Conservation (phyloP, 2,888 invertebrate species). For the Eilema griseolum region DNA sequence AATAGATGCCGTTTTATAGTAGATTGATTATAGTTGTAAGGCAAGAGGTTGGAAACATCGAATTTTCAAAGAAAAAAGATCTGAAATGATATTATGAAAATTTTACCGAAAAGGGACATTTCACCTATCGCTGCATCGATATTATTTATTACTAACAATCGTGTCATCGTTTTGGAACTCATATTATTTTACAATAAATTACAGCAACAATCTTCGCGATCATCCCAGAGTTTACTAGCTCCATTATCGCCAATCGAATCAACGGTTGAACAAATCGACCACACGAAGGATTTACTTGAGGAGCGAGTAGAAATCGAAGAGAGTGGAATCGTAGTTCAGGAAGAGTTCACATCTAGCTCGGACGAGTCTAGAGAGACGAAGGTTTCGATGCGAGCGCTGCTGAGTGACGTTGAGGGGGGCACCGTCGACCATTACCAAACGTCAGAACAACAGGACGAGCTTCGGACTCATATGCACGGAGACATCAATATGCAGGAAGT, state of each 20-base stretch:
- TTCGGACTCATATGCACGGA: conserved; percentile 17
- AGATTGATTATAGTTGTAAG: too few species aligned
- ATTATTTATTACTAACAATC: neutral
- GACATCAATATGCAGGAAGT: conserved; percentile 39
- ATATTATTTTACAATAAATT: neutral
- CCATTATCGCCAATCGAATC: conserved; percentile 58
- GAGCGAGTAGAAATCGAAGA: conserved; percentile 16
- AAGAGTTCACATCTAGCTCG: conserved; percentile 2
- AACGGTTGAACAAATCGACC: conserved; percentile 10
- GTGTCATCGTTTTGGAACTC: neutral
- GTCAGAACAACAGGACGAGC: conserved; percentile 50
- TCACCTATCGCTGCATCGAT: too few species aligned
- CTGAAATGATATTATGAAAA: too few species aligned
- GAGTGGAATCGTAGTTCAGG: conserved; percentile 6
- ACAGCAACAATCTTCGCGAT: conserved; percentile 57
- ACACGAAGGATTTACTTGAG: neutral
- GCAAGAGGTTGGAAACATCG: too few species aligned
- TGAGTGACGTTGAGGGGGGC: conserved; percentile 45
- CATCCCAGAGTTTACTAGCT: conserved; percentile 74
- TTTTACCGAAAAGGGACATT: too few species aligned
- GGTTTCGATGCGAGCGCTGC: conserved; percentile 57
- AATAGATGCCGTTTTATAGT: too few species aligned
- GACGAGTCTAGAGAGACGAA: conserved; percentile 33
- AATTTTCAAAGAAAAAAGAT: too few species aligned
- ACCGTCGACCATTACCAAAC: conserved; percentile 27